A percentile compares a stretch with the other conserved stretches of the same genome.
Evolutionary conservation across 2,888 invertebrate species (phyloP).

Genomic region (Macrophya alboannulata): DNA sequence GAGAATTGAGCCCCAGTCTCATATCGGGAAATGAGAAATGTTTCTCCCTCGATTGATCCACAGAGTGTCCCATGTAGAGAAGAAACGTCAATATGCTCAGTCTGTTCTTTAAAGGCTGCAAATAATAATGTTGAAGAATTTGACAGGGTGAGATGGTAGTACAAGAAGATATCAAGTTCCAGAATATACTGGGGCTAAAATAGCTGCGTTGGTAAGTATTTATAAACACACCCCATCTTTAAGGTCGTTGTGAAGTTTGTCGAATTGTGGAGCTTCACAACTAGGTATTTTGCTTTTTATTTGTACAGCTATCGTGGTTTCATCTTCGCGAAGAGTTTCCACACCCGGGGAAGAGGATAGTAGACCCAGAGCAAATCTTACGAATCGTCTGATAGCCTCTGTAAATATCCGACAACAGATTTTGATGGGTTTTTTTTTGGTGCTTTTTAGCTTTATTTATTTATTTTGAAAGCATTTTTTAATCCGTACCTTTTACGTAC

Average conservation of each 20-base stretch:
- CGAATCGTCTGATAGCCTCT: conserved; percentile 53
- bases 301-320: conserved; percentile 71
- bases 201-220: neutral
- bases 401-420: conserved; percentile 37
- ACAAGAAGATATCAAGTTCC: conserved; percentile 51
- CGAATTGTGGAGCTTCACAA: conserved; percentile 73
- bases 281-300: conserved; percentile 74
- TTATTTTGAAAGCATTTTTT: neutral
- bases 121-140: conserved; percentile 4
- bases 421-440: neutral
- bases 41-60: conserved; percentile 70
- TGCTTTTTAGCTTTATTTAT: neutral
- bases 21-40: conserved; percentile 73
- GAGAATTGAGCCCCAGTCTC: conserved; percentile 70
- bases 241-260: conserved; percentile 75
- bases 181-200: conserved; percentile 52
- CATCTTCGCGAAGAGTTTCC: conserved; percentile 74
- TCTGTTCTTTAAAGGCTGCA: conserved; percentile 73
- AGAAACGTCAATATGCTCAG: conserved; percentile 72
- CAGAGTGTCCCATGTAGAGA: conserved; percentile 70
- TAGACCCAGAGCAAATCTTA: conserved; percentile 68
- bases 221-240: conserved; percentile 73
- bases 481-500: conserved; percentile 45
- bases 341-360: conserved; percentile 74
- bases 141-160: neutral